Evolutionary conservation across 2,888 invertebrate species (phyloP), one percentile per base, ranked within the genome.

Genomic region (Pomacea canaliculata): DNA sequence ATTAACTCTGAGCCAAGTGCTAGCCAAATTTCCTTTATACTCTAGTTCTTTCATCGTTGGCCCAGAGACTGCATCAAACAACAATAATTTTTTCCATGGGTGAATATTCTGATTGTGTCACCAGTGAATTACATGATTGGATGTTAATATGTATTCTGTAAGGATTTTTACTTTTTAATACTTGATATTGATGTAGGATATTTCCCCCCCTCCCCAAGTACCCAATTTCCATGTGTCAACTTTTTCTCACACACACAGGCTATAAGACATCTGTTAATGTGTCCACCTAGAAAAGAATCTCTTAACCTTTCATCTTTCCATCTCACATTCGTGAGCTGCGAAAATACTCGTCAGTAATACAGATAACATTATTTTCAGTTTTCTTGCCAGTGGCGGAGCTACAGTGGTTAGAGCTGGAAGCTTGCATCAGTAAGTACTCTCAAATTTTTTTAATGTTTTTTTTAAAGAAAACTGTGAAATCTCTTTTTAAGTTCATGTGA

Each of bases 401-500:
- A 12, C n/a, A 1, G 27, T 27, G 10, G 63, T 63, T 12, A 27
- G 27, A 10, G 63, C 63, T 19, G 19, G 63, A 12, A 63, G 23
- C 63, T 19, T 63, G 23, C 63, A 63, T 19, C 63, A 63, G 63
- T 63, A 63, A 63, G 63, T 63, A 19, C 63, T 63, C 18, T 63
- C 19, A 12, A 19, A 0, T 5, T 63, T 63, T 23, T n/a, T 63
- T 23, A 0, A 23, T 23, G 23, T 23, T 12, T 27, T 63, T n/a
- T 12, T 16, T 63, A 4, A 1, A 12, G 23, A 13, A 56, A 56
- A 13, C 16, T 13, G 23, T 23, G 10, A 56, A 56, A 13, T 56
- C 51, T 56, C 12, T 16, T 56, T 56, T 10, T 16, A 56, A 56
- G 12, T 13, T 56, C 16, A 56, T 4, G 7, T 56, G 10, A 56